Evolutionary conservation across 2,113 vertebrate genomes (phyloP).

Genomic region (Bubalus kerabau): DNA sequence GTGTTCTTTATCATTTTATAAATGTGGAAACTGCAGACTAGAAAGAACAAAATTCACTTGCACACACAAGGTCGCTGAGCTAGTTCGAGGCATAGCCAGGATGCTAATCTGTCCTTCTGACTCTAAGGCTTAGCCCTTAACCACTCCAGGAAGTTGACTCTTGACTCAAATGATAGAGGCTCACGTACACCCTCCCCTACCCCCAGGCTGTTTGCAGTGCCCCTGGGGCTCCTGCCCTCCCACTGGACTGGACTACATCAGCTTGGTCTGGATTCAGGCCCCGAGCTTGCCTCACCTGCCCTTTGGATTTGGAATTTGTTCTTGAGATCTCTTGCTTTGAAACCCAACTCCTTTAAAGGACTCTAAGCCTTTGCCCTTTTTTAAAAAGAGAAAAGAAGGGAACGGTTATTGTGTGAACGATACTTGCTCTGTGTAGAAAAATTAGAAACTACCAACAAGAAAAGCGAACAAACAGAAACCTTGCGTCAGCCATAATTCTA

Average conservation of each 20-base stretch:
- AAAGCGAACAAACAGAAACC: background rate
- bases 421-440: background rate
- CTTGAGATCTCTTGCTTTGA: background rate
- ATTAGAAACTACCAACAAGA: background rate
- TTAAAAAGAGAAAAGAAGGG: background rate
- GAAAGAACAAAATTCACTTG: background rate
- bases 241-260: background rate
- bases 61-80: background rate
- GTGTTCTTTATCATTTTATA: background rate
- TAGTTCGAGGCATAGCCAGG: background rate
- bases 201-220: background rate
- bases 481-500: background rate
- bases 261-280: background rate
- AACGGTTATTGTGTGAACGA: background rate
- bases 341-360: background rate
- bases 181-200: background rate
- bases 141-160: background rate
- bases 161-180: background rate
- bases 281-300: background rate
- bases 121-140: background rate
- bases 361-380: background rate
- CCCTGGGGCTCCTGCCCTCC: background rate
- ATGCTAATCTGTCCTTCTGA: background rate
- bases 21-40: background rate
- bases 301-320: background rate